Percentiles rank a stretch among this genome's conserved stretches.
phyloP scores from a whole-genome alignment of 2,113 vertebrate genomes.

The Sander lucioperca region DNA sequence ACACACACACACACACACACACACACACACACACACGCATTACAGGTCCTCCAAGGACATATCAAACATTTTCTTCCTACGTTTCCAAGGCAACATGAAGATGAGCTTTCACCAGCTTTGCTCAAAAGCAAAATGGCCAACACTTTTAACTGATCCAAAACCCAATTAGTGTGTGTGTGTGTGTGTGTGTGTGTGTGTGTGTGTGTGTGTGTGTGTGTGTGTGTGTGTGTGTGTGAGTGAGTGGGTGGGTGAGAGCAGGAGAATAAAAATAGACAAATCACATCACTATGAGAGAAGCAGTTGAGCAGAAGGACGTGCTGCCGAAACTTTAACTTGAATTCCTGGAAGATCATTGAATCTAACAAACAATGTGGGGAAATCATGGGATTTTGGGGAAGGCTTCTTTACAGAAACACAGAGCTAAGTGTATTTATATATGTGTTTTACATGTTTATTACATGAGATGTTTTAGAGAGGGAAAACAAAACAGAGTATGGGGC shows the following conservation, averaged over 20 bases:
- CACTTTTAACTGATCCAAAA: conserved; percentile 74
- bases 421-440: not conserved
- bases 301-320: conserved; percentile 6
- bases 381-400: not conserved
- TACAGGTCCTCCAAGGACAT: conserved; percentile 60
- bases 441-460: not conserved
- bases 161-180: conserved; percentile 42
- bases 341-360: not conserved
- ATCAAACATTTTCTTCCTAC: conserved; percentile 68
- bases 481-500: not conserved
- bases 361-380: not conserved
- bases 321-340: not conserved
- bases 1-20: too few relatives aligned
- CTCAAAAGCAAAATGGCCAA: conserved; percentile 69
- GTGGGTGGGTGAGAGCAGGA: not conserved
- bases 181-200: conserved; percentile 31
- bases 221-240: conserved; percentile 7
- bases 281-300: conserved; percentile 22
- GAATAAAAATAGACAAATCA: conserved; percentile 55
- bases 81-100: conserved; percentile 83
- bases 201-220: conserved; percentile 26
- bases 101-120: conserved; percentile 70
- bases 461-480: not conserved
- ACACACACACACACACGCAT: not conserved
- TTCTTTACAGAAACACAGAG: not conserved